These are phyloP conservation scores for Pseudomyrmex cubaensis DNA, from an alignment of 1,140 invertebrate species.

Conservation along the genomic window DNA sequence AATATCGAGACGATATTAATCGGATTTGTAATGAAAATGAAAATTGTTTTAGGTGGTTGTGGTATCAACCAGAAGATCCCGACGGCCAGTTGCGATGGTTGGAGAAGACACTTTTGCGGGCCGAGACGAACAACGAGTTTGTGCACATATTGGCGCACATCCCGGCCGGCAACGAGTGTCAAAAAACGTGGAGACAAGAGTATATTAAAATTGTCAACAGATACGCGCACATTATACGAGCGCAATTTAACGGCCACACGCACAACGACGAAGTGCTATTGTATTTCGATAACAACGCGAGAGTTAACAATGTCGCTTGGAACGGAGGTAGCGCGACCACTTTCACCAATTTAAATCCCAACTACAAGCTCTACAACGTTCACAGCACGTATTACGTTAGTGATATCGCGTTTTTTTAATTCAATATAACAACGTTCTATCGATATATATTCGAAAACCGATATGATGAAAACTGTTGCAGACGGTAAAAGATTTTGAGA, in stretches of 20 bases:
- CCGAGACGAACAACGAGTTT: slow-evolving; percentile 89
- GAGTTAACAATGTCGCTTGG: slow-evolving; percentile 90
- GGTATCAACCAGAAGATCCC: slow-evolving; percentile 87
- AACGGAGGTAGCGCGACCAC: slow-evolving; percentile 91
- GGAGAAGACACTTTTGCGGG: slow-evolving; percentile 88
- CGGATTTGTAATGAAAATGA: neutral
- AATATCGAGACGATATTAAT: too few relatives aligned
- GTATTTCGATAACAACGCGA: slow-evolving; percentile 86
- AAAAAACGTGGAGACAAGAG: slow-evolving; percentile 88
- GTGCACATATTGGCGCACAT: slow-evolving; percentile 95
- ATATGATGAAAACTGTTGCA: slow-evolving; percentile 72
- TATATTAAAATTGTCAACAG: slow-evolving; percentile 87
- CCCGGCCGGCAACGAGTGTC: slow-evolving; percentile 90
- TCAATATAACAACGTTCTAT: neutral
- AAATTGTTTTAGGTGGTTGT: slow-evolving; percentile 86
- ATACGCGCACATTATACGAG: slow-evolving; percentile 89
- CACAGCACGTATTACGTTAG: slow-evolving; percentile 88
- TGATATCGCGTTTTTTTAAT: slow-evolving; percentile 11
- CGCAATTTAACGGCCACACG: slow-evolving; percentile 93
- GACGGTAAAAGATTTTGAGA: slow-evolving; percentile 89
- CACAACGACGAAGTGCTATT: slow-evolving; percentile 91
- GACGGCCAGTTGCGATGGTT: slow-evolving; percentile 92
- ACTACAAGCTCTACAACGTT: slow-evolving; percentile 91
- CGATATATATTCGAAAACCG: neutral
- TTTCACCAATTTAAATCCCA: slow-evolving; percentile 90